These are phyloP conservation scores for Stegodyphus dumicola DNA, from an alignment of 1,140 invertebrate species.

Conservation along the genomic window DNA sequence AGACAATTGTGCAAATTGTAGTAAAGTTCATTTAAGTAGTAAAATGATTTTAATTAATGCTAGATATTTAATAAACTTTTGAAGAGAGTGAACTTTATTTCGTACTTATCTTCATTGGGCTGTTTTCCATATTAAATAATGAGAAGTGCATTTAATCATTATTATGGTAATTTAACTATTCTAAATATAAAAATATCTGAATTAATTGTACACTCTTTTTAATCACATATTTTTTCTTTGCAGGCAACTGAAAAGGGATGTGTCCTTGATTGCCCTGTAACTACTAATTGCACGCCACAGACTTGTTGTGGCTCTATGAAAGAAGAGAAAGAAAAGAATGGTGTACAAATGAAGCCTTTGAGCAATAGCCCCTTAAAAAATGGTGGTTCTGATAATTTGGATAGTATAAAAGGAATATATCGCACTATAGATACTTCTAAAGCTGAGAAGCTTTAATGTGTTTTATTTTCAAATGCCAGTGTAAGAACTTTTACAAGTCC, in stretches of 20 bases:
- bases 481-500: background rate
- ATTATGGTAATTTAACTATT: too few species aligned
- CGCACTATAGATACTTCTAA: slow-evolving; percentile 23
- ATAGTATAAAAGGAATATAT: slow-evolving; percentile 22
- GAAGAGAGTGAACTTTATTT: too few species aligned
- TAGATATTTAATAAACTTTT: too few species aligned
- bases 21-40: too few species aligned
- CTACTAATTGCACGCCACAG: slow-evolving; percentile 36
- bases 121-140: too few species aligned
- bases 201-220: too few species aligned
- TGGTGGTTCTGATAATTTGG: background rate
- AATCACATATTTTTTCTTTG: background rate
- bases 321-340: slow-evolving; percentile 21
- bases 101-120: too few species aligned
- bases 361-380: background rate
- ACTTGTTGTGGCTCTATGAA: slow-evolving; percentile 50
- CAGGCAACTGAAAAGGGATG: slow-evolving; percentile 1
- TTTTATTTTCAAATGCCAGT: background rate
- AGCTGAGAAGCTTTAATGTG: slow-evolving; percentile 15
- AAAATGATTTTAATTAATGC: too few species aligned
- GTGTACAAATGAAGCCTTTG: background rate
- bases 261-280: slow-evolving; percentile 36
- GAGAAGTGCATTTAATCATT: too few species aligned
- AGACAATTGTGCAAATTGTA: too few species aligned
- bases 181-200: too few species aligned